These are phyloP conservation scores for Synodontis membranacea DNA, from an alignment of 2,113 vertebrate genomes.

Conservation along the genomic window DNA sequence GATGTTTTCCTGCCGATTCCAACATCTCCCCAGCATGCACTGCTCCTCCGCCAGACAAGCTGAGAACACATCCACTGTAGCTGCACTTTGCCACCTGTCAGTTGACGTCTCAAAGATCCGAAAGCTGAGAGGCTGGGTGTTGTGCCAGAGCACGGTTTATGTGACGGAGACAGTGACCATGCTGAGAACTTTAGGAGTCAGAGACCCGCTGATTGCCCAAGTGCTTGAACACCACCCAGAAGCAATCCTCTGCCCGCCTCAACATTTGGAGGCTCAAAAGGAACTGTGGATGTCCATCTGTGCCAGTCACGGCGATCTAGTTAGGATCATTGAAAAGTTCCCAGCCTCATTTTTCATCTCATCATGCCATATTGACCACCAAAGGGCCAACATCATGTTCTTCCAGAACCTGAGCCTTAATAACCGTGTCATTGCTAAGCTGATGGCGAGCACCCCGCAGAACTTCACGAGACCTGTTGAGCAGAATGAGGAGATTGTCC, in stretches of 20 bases:
- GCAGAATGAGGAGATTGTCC: slow-evolving; percentile 77
- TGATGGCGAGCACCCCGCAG: slow-evolving; percentile 83
- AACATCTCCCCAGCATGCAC: slow-evolving; percentile 37
- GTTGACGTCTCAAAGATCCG: slow-evolving; percentile 86
- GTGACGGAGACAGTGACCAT: slow-evolving; percentile 76
- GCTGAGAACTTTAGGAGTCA: slow-evolving; percentile 81
- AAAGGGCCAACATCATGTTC: slow-evolving; percentile 80
- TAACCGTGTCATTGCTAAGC: slow-evolving; percentile 84
- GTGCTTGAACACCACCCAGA: slow-evolving; percentile 84
- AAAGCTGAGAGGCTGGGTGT: slow-evolving; percentile 85
- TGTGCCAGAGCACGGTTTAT: slow-evolving; percentile 76
- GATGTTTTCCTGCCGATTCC: slow-evolving; percentile 53
- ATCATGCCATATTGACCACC: slow-evolving; percentile 73
- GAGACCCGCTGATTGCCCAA: slow-evolving; percentile 65
- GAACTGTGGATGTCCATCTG: slow-evolving; percentile 86
- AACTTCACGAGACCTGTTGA: slow-evolving; percentile 82
- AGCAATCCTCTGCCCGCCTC: slow-evolving; percentile 80
- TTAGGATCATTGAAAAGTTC: slow-evolving; percentile 86
- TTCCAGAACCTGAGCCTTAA: slow-evolving; percentile 84
- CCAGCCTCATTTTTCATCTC: slow-evolving; percentile 89
- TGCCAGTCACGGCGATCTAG: slow-evolving; percentile 75
- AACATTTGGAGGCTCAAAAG: slow-evolving; percentile 74
- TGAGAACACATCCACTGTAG: slow-evolving; percentile 81
- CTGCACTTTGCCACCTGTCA: slow-evolving; percentile 75
- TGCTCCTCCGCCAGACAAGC: slow-evolving; percentile 48